Evolutionary conservation across 2,888 invertebrate species (phyloP), one percentile per base, ranked within the genome.

Genomic region (Encarsia formosa): DNA sequence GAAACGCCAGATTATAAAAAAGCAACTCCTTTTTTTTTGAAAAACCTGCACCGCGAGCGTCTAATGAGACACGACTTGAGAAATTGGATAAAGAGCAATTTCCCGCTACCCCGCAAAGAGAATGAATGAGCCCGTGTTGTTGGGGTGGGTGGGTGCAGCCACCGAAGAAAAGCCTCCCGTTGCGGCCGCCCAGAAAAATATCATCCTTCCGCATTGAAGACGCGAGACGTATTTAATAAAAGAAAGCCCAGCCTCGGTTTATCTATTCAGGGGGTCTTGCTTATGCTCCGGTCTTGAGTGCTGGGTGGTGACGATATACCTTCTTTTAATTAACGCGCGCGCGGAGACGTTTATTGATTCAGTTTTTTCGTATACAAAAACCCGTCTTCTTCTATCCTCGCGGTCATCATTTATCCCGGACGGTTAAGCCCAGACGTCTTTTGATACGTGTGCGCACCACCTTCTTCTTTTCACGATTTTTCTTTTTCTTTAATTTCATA

Each of bases 1-100:
- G 4, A 13, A 29, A 29, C 61, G 53, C n/a, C n/a, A n/a, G n/a
- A n/a, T 48, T 49, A 47, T 54, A 59, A 52, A 61, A 57, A 60
- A 55, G 64, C 61, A 61, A 62, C 65, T 68, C 66, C 66, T 69
- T 61, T 69, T 65, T 57, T 58, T 62, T 61, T 65, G n/a, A n/a
- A n/a, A n/a, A n/a, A n/a, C n/a, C n/a, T n/a, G n/a, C n/a, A n/a
- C n/a, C n/a, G n/a, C n/a, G 52, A 61, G 63, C 64, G 66, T 67
- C 70, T 71, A 72, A 72, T 70, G 72, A 72, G 72, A 71, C 65
- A 65, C 67, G 63, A 64, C 70, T 64, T 61, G 68, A 70, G 70
- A 69, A 70, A 71, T 71, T 71, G 70, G 67, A 71, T 71, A 70
- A 73, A 71, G 67, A 71, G 71, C 68, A 67, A 69, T 70, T 70